Evolutionary conservation across 2,888 invertebrate genomes (phyloP), one percentile per base, ranked within the genome.

Genomic region (Eupithecia pulchellata): DNA sequence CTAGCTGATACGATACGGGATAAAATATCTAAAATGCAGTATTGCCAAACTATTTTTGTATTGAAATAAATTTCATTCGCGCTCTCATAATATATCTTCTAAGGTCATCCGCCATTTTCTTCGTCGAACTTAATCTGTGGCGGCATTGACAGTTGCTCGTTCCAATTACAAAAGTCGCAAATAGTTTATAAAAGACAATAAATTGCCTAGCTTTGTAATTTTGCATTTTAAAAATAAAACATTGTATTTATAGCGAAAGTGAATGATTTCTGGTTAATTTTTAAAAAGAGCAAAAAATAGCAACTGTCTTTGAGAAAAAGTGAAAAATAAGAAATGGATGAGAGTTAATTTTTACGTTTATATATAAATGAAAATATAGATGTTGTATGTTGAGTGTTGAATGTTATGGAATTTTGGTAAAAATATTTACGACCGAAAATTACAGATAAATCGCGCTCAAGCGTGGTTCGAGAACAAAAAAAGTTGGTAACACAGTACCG

Each of bases 291-390:
- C 75, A 68, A 80, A 68, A 80, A 78, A 55, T 52, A 79, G 89
- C 89, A 89, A 90, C 89, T 89, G 89, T 90, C 87, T 64, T 32
- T 42, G 61, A 80, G 81, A 84, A 85, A 83, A 82, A 83, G 84
- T 82, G 85, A 84, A 86, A 47, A 83, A 75, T 79, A 80, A 75
- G 75, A 84, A 85, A 84, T 80, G 84, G 83, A 85, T 87, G 89
- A 87, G 89, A 86, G 88, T 90, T 90, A 90, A 91, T 92, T 92
- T 92, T 92, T 92, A 92, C 90, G 92, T 92, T 92, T 92, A 89
- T 92, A 92, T 88, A 86, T 82, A 88, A 84, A 81, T 83, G 82
- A 85, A 82, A 83, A 84, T 82, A 83, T 81, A 81, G 81, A 87
- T 83, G 84, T 86, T 86, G 81, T 80, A 83, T 75, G 77, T 73